Conservation (phyloP, 2,797 vertebrate genomes). For the Heliangelus exortis region DNA sequence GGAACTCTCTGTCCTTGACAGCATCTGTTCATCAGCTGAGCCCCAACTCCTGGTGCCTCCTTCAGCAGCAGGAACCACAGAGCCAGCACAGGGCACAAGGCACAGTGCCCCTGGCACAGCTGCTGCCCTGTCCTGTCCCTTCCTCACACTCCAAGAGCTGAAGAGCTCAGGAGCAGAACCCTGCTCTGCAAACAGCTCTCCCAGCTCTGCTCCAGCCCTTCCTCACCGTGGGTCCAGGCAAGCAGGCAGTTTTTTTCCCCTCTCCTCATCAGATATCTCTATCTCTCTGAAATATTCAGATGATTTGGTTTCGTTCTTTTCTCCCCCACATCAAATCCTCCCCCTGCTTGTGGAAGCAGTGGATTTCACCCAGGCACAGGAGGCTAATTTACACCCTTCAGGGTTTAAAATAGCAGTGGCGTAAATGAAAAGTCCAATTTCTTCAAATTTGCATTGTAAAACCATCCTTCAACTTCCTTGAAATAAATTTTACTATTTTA, state of each 20-base stretch:
- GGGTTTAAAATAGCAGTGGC: conserved; percentile 82
- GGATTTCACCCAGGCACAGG: conserved; percentile 68
- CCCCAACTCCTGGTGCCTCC: not conserved
- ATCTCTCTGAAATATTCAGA: conserved; percentile 58
- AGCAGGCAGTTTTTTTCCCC: not conserved
- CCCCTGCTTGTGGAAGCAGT: conserved; percentile 53
- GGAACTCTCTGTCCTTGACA: not conserved
- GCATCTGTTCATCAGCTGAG: not conserved
- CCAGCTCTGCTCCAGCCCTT: not conserved
- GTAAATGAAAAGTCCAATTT: conserved; percentile 89
- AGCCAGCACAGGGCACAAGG: not conserved
- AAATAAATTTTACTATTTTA: conserved; percentile 91
- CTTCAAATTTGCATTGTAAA: conserved; percentile 90
- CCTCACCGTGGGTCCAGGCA: not conserved
- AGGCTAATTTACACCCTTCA: conserved; percentile 84
- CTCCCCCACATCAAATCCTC: conserved; percentile 57
- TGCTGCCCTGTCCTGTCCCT: not conserved
- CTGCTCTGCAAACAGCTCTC: not conserved
- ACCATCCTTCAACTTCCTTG: conserved; percentile 88
- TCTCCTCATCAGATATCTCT: conserved; percentile 38
- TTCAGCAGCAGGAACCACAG: not conserved
- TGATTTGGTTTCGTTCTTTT: conserved; percentile 58
- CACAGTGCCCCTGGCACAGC: not conserved
- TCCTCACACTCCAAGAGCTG: not conserved
- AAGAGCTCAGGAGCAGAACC: not conserved